These are phyloP conservation scores for Magallana nippona DNA, from an alignment of 2,888 invertebrate genomes.

Conservation along the genomic window DNA sequence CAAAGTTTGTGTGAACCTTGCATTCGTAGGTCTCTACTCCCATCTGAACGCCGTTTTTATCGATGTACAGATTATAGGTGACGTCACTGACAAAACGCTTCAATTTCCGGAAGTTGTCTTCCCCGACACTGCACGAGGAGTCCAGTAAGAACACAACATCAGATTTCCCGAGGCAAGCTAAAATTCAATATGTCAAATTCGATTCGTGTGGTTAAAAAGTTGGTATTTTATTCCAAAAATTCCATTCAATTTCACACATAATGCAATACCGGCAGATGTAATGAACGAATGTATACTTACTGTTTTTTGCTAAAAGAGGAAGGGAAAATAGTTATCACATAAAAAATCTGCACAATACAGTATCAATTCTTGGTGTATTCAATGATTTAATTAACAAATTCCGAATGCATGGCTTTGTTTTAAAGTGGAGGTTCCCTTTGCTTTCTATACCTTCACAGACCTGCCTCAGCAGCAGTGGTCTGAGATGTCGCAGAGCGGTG, in stretches of 20 bases:
- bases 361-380: too few relatives aligned
- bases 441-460: slow-evolving; percentile 11
- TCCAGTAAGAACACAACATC: slow-evolving; percentile 41
- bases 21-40: slow-evolving; percentile 36
- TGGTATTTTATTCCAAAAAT: not conserved
- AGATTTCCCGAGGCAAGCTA: slow-evolving; percentile 33
- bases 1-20: slow-evolving; percentile 1
- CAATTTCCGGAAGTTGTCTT: slow-evolving; percentile 35
- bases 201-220: not conserved
- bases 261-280: too few relatives aligned
- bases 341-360: too few relatives aligned
- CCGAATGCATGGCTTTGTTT: too few relatives aligned
- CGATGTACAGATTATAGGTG: slow-evolving; percentile 21
- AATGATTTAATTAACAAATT: too few relatives aligned
- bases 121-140: slow-evolving; percentile 30
- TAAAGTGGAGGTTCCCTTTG: too few relatives aligned
- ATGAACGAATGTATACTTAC: not conserved
- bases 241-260: too few relatives aligned
- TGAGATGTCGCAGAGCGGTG: not conserved
- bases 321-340: too few relatives aligned
- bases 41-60: slow-evolving; percentile 33
- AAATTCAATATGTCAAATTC: not conserved
- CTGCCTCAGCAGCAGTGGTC: slow-evolving; percentile 8
- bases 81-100: slow-evolving; percentile 34
- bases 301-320: not conserved